Percentiles rank a stretch among this genome's conserved stretches.
These are phyloP conservation scores for Actinia equina DNA, from an alignment of 64 coral and sea anemone genomes.

Conservation along the genomic window DNA sequence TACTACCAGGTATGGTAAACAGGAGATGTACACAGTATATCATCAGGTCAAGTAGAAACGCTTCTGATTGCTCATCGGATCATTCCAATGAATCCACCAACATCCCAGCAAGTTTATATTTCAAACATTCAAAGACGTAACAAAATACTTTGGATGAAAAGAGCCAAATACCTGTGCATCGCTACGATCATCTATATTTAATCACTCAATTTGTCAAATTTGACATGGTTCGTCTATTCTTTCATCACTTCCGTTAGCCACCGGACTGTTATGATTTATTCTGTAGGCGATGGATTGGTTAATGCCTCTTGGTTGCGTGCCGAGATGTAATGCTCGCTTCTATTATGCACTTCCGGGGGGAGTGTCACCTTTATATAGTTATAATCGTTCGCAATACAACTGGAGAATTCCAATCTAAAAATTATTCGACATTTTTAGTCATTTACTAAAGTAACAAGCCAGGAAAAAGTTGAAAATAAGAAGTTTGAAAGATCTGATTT, in stretches of 20 bases:
- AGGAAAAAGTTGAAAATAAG: neutral
- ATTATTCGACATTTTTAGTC: neutral
- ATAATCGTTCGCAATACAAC: neutral
- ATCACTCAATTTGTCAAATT: conserved; percentile 18
- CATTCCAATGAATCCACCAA: neutral
- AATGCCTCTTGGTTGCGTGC: neutral
- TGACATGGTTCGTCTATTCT: neutral
- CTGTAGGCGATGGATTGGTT: neutral
- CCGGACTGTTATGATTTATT: neutral
- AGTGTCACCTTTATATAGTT: neutral
- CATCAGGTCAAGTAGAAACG: neutral
- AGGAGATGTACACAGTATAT: neutral
- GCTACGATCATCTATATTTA: conserved; percentile 1
- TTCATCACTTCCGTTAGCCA: neutral
- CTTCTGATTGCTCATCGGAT: neutral
- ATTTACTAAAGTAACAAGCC: neutral
- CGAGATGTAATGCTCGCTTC: neutral
- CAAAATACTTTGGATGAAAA: neutral
- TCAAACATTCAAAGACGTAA: neutral
- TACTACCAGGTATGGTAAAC: neutral
- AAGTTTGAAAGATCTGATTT: too few relatives aligned
- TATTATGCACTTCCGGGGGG: neutral
- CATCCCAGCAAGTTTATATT: neutral
- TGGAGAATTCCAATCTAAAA: neutral
- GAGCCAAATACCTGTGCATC: neutral